Evolutionary conservation across 2,888 invertebrate species (phyloP), one percentile per base, ranked within the genome.

Genomic region (Abscondita cerata): DNA sequence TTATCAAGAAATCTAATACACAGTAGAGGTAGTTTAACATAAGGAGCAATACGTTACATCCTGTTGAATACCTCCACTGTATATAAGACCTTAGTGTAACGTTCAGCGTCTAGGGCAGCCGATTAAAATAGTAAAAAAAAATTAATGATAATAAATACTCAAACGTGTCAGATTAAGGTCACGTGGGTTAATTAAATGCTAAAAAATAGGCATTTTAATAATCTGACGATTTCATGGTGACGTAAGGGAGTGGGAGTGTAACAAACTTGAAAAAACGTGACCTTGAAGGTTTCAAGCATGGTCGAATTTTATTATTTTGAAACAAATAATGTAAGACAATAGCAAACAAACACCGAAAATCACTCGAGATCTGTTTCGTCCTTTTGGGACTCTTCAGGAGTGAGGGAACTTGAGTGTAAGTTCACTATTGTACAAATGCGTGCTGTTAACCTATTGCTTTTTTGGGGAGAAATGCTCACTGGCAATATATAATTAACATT

Each of bases 281-380:
- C 13, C 38, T 38, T 38, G 9, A 38, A 3, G 9, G 3, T 38
- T 11, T 38, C 38, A 13, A 65, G 57, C 56, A 63, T 36, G 48
- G 57, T 36, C 52, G 18, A 55, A n/a, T 61, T 62, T 58, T 65
- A 59, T 64, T 41, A 59, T 65, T 64, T 64, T 54, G 56, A 65
- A 59, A 55, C 46, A 64, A 64, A 60, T 60, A 25, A 57, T 58
- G 57, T 44, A 63, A 64, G n/a, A n/a, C n/a, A n/a, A n/a, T n/a
- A n/a, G n/a, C n/a, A n/a, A n/a, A n/a, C n/a, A n/a, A n/a, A n/a
- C n/a, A n/a, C n/a, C n/a, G n/a, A n/a, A n/a, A n/a, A n/a, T n/a
- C n/a, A n/a, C n/a, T n/a, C n/a, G n/a, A n/a, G n/a, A n/a, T n/a
- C n/a, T n/a, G n/a, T n/a, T n/a, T n/a, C n/a, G n/a, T n/a, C n/a